Conservation (phyloP, 2,797 vertebrate species). For the Oreochromis grahami region DNA sequence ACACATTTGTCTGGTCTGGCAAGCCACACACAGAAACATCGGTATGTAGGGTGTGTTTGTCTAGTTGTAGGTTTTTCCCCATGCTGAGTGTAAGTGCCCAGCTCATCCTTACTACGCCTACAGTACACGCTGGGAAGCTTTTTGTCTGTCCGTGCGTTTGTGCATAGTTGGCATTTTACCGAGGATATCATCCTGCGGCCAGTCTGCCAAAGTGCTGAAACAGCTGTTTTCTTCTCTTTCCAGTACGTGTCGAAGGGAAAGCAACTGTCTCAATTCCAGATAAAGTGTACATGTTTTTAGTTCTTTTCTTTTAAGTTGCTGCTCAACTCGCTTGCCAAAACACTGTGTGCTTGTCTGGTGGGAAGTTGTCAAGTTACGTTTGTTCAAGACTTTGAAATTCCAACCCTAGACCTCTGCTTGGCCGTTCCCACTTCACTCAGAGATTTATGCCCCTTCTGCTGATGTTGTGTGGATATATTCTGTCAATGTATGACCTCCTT, state of each 20-base stretch:
- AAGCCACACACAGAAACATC: conserved; percentile 12
- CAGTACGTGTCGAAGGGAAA: conserved; percentile 43
- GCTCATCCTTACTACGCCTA: background rate
- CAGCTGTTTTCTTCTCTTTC: conserved; percentile 9
- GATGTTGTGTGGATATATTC: conserved; percentile 1
- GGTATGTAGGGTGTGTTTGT: conserved; percentile 43
- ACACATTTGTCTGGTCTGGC: conserved; percentile 23
- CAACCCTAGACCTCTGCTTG: background rate
- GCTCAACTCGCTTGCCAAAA: conserved; percentile 8
- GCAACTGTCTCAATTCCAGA: conserved; percentile 9
- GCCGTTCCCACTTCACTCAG: background rate
- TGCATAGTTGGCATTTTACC: conserved; percentile 48
- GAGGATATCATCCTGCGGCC: conserved; percentile 20
- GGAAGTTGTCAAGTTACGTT: conserved; percentile 12
- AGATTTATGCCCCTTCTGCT: conserved; percentile 7
- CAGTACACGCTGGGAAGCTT: background rate
- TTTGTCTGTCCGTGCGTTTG: conserved; percentile 10
- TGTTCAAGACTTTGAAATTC: conserved; percentile 28
- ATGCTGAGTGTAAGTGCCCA: conserved; percentile 9
- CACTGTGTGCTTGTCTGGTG: background rate
- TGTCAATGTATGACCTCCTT: conserved; percentile 15
- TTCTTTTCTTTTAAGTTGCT: background rate
- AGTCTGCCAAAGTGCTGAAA: conserved; percentile 48
- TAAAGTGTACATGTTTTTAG: background rate
- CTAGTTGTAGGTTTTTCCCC: conserved; percentile 9